These are phyloP conservation scores for Polymixis flavicincta DNA, from an alignment of 2,888 invertebrate genomes.

Conservation along the genomic window DNA sequence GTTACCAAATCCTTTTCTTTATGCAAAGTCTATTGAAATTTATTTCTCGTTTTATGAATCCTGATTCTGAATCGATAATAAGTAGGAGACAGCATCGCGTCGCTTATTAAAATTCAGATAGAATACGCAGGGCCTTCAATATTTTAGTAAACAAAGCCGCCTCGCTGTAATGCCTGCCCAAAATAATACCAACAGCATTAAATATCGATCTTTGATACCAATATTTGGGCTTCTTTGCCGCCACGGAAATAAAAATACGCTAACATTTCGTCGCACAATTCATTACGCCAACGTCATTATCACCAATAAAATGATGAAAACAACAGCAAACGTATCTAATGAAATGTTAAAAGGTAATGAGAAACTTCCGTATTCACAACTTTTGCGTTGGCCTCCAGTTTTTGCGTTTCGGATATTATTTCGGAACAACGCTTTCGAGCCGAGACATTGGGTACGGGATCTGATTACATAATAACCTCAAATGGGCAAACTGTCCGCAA, in stretches of 20 bases:
- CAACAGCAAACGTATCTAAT: slow-evolving; percentile 31
- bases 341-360: slow-evolving; percentile 43
- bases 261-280: slow-evolving; percentile 32
- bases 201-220: slow-evolving; percentile 41
- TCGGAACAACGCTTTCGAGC: slow-evolving; percentile 51
- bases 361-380: slow-evolving; percentile 38
- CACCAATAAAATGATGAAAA: slow-evolving; percentile 50
- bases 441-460: slow-evolving; percentile 38
- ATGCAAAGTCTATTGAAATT: slow-evolving; percentile 46
- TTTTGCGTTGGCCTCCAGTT: slow-evolving; percentile 29
- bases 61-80: slow-evolving; percentile 52
- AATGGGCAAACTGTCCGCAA: slow-evolving; percentile 33
- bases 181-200: slow-evolving; percentile 35
- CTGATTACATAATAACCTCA: slow-evolving; percentile 58
- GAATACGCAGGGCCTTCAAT: slow-evolving; percentile 45
- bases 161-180: slow-evolving; percentile 13
- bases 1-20: slow-evolving; percentile 12
- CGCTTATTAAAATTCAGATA: slow-evolving; percentile 54
- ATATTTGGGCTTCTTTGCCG: slow-evolving; percentile 25
- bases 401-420: slow-evolving; percentile 38
- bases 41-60: slow-evolving; percentile 51
- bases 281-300: slow-evolving; percentile 46
- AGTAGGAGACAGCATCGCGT: slow-evolving; percentile 27
- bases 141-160: slow-evolving; percentile 55
- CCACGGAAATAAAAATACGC: slow-evolving; percentile 26